phyloP scores from a whole-genome alignment of 2,888 invertebrate genomes.

The Herminia tarsipennalis region DNA sequence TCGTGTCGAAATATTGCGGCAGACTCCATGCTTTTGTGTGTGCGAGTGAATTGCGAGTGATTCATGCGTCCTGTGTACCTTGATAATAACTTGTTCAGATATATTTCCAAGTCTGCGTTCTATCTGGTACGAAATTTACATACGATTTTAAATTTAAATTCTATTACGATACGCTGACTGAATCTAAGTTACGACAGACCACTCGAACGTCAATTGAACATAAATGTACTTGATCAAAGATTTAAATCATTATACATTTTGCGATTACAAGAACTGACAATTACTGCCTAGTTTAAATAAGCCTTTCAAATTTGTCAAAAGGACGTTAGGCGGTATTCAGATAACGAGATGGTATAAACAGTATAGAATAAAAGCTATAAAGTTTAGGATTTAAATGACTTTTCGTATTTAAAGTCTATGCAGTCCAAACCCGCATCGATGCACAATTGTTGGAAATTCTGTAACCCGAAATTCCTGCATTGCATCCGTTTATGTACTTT shows the following conservation, averaged over 20 bases:
- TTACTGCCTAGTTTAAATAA: too few relatives aligned
- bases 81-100: slow-evolving; percentile 37
- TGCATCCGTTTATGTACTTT: slow-evolving; percentile 23
- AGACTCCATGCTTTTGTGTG: slow-evolving; percentile 44
- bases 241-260: too few relatives aligned
- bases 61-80: slow-evolving; percentile 31
- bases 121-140: slow-evolving; percentile 1
- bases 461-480: slow-evolving; percentile 14
- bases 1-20: slow-evolving; percentile 55
- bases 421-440: slow-evolving; percentile 6
- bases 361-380: background rate
- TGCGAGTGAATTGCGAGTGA: slow-evolving; percentile 38
- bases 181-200: background rate
- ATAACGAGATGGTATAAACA: too few relatives aligned
- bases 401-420: background rate
- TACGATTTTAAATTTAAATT: background rate
- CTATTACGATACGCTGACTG: background rate
- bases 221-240: background rate
- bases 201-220: background rate
- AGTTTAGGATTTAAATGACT: background rate
- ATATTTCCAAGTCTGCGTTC: slow-evolving; percentile 23
- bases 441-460: slow-evolving; percentile 16
- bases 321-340: too few relatives aligned
- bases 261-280: too few relatives aligned
- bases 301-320: too few relatives aligned